Evolutionary conservation across 2,797 vertebrate genomes (phyloP).

Genomic region (Clarias laeviceps): DNA sequence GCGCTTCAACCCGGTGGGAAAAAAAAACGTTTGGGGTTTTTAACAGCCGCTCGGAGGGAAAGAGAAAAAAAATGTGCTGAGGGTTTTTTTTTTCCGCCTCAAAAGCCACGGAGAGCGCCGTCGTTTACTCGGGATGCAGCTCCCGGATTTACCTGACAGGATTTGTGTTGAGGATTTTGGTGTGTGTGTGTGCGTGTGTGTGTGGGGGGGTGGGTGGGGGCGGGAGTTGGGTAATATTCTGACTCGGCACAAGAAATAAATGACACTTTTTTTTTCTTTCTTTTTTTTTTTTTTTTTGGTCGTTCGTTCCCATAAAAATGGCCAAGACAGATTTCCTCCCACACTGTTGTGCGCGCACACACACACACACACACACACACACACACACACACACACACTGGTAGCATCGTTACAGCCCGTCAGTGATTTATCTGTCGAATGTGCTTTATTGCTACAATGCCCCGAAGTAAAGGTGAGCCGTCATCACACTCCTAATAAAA

Average conservation of each 20-base stretch:
- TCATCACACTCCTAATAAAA: slow-evolving; percentile 15
- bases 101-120: slow-evolving; percentile 45
- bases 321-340: slow-evolving; percentile 76
- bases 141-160: slow-evolving; percentile 49
- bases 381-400: slow-evolving; percentile 47
- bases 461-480: background rate
- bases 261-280: slow-evolving; percentile 64
- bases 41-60: slow-evolving; percentile 48
- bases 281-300: slow-evolving; percentile 13
- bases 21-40: slow-evolving; percentile 72
- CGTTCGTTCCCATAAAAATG: slow-evolving; percentile 76
- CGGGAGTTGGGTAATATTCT: slow-evolving; percentile 66
- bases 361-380: slow-evolving; percentile 27
- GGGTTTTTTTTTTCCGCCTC: slow-evolving; percentile 41
- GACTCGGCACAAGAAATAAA: slow-evolving; percentile 68
- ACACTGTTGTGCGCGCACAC: slow-evolving; percentile 55
- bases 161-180: slow-evolving; percentile 53
- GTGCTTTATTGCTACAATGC: background rate
- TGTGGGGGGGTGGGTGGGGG: slow-evolving; percentile 40
- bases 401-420: slow-evolving; percentile 12
- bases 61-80: slow-evolving; percentile 37
- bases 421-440: slow-evolving; percentile 1
- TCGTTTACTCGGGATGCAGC: slow-evolving; percentile 47
- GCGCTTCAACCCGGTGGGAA: slow-evolving; percentile 33
- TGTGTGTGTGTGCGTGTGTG: slow-evolving; percentile 46